Percentiles rank a stretch among this genome's conserved stretches.
These are phyloP conservation scores for Metopia argyrocephala DNA, from an alignment of 2,888 invertebrate genomes.

Conservation along the genomic window DNA sequence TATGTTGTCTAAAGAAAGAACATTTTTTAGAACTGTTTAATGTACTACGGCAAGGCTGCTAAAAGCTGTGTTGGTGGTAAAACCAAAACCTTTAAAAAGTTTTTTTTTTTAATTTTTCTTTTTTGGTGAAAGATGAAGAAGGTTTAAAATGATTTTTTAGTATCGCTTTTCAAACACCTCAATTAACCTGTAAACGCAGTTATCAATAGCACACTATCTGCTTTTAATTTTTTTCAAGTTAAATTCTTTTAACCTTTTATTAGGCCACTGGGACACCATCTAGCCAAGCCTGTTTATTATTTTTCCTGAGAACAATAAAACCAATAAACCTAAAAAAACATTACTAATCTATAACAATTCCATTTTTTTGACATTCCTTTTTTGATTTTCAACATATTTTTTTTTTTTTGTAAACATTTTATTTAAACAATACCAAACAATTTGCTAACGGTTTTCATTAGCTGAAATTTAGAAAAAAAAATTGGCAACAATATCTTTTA, in stretches of 20 bases:
- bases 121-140: too few species aligned
- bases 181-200: too few species aligned
- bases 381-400: background rate
- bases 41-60: too few species aligned
- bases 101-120: too few species aligned
- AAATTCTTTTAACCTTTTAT: conserved; percentile 26
- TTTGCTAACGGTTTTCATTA: conserved; percentile 63
- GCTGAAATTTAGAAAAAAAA: conserved; percentile 29
- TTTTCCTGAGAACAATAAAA: conserved; percentile 14
- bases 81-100: too few species aligned
- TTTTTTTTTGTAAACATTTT: conserved; percentile 3
- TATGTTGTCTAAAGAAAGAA: too few species aligned
- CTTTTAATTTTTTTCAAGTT: too few species aligned
- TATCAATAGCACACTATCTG: background rate
- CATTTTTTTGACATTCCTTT: conserved; percentile 6
- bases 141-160: too few species aligned
- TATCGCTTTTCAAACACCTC: too few species aligned
- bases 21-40: too few species aligned
- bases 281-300: conserved; percentile 48
- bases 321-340: conserved; percentile 20
- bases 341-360: conserved; percentile 49
- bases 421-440: conserved; percentile 39
- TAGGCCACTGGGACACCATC: conserved; percentile 49
- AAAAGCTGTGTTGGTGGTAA: too few species aligned
- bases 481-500: conserved; percentile 31